Evolutionary conservation across 2,113 vertebrate species (phyloP), one percentile per base, ranked within the genome.

Genomic region (Gallinago media): DNA sequence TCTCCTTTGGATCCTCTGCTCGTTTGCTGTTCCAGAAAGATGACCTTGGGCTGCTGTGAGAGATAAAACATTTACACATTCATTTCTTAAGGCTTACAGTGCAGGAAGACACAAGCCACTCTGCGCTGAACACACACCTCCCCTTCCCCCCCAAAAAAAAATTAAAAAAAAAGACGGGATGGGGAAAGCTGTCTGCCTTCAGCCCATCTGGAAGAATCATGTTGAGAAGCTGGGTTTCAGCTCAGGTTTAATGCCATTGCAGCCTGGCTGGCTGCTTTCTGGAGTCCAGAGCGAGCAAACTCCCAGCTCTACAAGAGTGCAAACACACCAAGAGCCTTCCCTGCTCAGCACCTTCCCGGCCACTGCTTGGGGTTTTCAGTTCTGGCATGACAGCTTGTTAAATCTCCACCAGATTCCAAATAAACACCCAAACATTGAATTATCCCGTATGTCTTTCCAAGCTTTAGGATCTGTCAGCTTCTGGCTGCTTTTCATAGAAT

Each of bases 1-100:
- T 95, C 96, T 96, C 77, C 94, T 97, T 92, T 91, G 96, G 94
- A 97, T 95, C 93, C 94, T 91, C 76, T 91, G 95, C 95, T 85
- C 93, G 95, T 92, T 96, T 95, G 92, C 92, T 96, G 85, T 97
- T 96, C 92, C 95, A 93, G 94, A 96, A 95, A 97, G 92, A 97
- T 95, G 94, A 96, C 96, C 95, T 96, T 95, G 96, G 93, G 85
- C 96, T 95, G 92, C 92, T 92, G 92, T 49, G 94, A 96, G 94
- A 96, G 95, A 92, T 90, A 95, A 96, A 97, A 95, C 93, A 96
- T 92, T 89, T 96, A 95, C 94, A 92, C 96, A 56, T 94, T 88
- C 55, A 83, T 82, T 92, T 96, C 96, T 96, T 87, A 67, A 59
- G 76, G 80, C 91, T 86, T 75, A 91, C 76, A 78, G 89, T 2